Percentiles rank a stretch among this genome's conserved stretches.
These are phyloP conservation scores for Mycalesis mineus DNA, from an alignment of 2,888 invertebrate genomes.

Conservation along the genomic window DNA sequence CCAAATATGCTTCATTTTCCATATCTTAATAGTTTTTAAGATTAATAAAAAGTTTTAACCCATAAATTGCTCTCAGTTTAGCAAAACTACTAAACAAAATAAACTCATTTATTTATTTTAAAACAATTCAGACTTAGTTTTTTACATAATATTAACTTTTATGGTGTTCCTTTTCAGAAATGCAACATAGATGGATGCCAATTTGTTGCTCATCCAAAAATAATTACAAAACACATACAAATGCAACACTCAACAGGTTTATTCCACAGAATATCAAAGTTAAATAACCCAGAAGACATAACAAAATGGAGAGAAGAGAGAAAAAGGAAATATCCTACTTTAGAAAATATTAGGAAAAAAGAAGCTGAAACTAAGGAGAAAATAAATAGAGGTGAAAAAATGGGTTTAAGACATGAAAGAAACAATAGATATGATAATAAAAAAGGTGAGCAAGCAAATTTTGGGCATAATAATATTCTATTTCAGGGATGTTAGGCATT, in stretches of 20 bases:
- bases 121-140: no score
- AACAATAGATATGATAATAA: slow-evolving; percentile 2
- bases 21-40: no score
- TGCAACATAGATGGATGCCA: slow-evolving; percentile 90
- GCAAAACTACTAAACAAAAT: no score
- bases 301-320: slow-evolving; percentile 90
- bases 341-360: slow-evolving; percentile 81
- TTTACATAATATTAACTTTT: not conserved
- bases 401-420: slow-evolving; percentile 63
- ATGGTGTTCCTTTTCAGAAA: slow-evolving; percentile 51
- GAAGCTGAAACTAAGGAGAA: slow-evolving; percentile 81
- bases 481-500: no score
- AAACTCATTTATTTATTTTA: no score
- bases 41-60: no score
- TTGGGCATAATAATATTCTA: no score
- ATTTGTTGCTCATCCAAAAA: slow-evolving; percentile 86
- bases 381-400: slow-evolving; percentile 85
- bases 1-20: no score
- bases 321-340: slow-evolving; percentile 86
- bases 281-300: slow-evolving; percentile 89
- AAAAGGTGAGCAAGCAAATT: not conserved
- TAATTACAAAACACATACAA: slow-evolving; percentile 88
- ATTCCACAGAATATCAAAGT: slow-evolving; percentile 85
- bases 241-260: slow-evolving; percentile 91
- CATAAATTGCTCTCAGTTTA: no score